Evolutionary conservation across 2,888 invertebrate genomes (phyloP).

Genomic region (Hololepta plana): DNA sequence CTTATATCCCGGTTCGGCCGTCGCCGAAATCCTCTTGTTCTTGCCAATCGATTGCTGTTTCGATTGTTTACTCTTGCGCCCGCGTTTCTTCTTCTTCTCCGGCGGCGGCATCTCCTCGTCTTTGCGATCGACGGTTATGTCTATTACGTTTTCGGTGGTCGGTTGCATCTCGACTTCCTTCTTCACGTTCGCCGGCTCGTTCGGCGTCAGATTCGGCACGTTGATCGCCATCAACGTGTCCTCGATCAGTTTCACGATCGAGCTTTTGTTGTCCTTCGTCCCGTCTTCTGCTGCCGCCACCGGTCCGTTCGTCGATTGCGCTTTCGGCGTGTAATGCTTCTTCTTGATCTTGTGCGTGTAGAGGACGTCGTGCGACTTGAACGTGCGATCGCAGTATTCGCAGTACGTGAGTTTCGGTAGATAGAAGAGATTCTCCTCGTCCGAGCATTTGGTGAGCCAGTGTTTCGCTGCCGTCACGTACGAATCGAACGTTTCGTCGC

Average conservation of each 20-base stretch:
- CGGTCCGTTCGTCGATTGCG: conserved; percentile 10
- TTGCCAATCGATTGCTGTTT: conserved; percentile 10
- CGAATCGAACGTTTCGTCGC: conserved; percentile 28
- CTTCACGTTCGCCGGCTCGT: neutral
- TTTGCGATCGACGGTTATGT: conserved; percentile 6
- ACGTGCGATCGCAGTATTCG: conserved; percentile 29
- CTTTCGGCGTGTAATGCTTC: conserved; percentile 28
- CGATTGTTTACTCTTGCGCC: conserved; percentile 22
- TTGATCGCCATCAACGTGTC: conserved; percentile 23
- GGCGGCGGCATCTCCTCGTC: too few relatives aligned
- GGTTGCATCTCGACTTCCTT: conserved; percentile 1
- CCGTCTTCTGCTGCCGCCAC: conserved; percentile 3
- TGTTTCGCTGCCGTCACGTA: conserved; percentile 34
- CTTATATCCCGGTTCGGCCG: conserved; percentile 19
- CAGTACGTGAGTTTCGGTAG: conserved; percentile 28
- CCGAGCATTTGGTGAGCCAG: conserved; percentile 30
- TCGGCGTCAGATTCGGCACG: conserved; percentile 6
- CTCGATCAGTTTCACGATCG: conserved; percentile 22
- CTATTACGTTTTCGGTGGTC: too few relatives aligned
- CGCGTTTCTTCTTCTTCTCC: conserved; percentile 18
- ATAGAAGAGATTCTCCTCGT: conserved; percentile 29
- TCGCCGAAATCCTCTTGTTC: conserved; percentile 7
- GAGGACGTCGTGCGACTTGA: conserved; percentile 32
- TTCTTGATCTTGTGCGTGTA: conserved; percentile 37
- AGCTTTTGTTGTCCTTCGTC: conserved; percentile 17